Conservation (phyloP, 2,113 vertebrate species). For the Rhombomys opimus region DNA sequence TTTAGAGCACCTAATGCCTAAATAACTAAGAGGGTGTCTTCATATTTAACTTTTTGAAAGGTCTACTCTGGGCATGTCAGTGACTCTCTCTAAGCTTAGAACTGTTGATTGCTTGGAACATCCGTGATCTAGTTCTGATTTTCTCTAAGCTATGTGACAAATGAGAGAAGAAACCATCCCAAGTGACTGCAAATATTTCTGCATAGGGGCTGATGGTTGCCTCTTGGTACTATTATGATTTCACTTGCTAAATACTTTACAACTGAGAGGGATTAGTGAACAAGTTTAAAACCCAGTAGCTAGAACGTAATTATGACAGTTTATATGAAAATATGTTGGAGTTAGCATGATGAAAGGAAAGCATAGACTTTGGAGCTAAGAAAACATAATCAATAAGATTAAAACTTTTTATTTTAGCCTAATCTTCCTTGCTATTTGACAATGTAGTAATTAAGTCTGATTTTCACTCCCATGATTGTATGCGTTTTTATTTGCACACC, state of each 20-base stretch:
- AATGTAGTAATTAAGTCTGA: slow-evolving; percentile 19
- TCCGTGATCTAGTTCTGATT: not conserved
- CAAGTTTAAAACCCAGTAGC: not conserved
- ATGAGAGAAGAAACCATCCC: not conserved
- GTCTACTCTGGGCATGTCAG: not conserved
- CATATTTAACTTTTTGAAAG: not conserved
- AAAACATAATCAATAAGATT: slow-evolving; percentile 16
- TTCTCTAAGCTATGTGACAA: not conserved
- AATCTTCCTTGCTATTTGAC: slow-evolving; percentile 33
- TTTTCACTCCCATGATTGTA: not conserved
- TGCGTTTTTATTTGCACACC: slow-evolving; percentile 12
- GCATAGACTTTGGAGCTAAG: slow-evolving; percentile 29
- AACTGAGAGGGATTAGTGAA: slow-evolving; percentile 24
- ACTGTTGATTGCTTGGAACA: not conserved
- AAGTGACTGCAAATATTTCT: not conserved
- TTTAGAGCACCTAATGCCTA: not conserved
- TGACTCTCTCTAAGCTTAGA: not conserved
- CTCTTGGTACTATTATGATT: not conserved
- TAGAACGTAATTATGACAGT: slow-evolving; percentile 22
- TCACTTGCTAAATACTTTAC: slow-evolving; percentile 21
- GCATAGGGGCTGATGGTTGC: not conserved
- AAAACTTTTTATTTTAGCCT: slow-evolving; percentile 24
- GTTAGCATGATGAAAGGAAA: slow-evolving; percentile 52
- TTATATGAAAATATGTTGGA: slow-evolving; percentile 57
- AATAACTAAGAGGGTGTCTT: not conserved